Conservation (phyloP, 2,888 invertebrate species). For the Chymomyza caudatula region DNA sequence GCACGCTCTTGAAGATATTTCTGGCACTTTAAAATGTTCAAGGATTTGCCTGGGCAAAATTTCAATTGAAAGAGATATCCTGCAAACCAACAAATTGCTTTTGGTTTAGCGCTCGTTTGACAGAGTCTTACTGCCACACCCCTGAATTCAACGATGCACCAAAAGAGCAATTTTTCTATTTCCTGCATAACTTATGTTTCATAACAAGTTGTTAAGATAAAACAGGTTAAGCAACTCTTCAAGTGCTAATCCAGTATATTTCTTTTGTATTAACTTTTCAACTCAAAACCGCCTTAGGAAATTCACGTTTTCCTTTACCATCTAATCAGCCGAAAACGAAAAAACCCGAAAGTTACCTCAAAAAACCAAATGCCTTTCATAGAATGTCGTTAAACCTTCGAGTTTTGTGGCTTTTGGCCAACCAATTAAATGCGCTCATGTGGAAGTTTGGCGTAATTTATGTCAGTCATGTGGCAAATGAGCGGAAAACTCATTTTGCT, state of each 20-base stretch:
- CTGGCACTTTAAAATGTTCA: too few species aligned
- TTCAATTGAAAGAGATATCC: too few species aligned
- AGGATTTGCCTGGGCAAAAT: too few species aligned
- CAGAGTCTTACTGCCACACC: too few species aligned
- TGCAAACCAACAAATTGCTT: too few species aligned
- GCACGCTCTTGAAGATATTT: too few species aligned
- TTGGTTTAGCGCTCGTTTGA: too few species aligned
- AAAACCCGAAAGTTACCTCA: not conserved
- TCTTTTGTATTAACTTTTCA: not conserved
- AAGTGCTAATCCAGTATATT: not conserved
- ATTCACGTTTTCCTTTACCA: slow-evolving; percentile 13
- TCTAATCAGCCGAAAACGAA: slow-evolving; percentile 13
- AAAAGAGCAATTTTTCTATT: too few species aligned
- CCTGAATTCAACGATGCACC: too few species aligned
- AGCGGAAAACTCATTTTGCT: slow-evolving; percentile 67
- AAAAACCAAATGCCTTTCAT: slow-evolving; percentile 6
- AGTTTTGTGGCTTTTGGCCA: not conserved
- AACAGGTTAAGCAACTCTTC: not conserved
- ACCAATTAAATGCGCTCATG: slow-evolving; percentile 51
- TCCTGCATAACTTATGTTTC: too few species aligned
- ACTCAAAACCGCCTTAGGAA: not conserved
- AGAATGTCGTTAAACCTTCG: slow-evolving; percentile 9
- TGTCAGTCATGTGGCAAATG: slow-evolving; percentile 46
- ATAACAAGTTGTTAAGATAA: not conserved
- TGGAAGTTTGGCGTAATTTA: slow-evolving; percentile 68